phyloP scores from a whole-genome alignment of 2,113 vertebrate species.

The Ciconia boyciana region DNA sequence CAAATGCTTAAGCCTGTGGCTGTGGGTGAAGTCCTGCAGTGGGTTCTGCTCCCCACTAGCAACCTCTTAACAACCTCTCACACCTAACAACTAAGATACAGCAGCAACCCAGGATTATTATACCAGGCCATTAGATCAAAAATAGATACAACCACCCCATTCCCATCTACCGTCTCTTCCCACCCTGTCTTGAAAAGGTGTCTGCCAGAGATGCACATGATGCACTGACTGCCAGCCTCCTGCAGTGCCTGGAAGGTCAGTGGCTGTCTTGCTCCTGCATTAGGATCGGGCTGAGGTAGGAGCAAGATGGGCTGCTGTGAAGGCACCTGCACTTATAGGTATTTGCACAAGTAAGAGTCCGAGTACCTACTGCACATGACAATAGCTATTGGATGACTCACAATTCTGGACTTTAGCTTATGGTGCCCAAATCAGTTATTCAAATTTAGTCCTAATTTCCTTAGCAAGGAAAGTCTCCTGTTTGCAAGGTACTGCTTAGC shows the following conservation, averaged over 20 bases:
- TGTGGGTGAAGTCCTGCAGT: not conserved
- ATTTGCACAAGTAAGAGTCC: not conserved
- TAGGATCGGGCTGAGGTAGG: not conserved
- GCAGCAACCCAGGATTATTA: not conserved
- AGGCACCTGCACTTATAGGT: not conserved
- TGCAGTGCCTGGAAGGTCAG: not conserved
- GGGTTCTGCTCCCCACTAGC: not conserved
- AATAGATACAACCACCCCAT: not conserved
- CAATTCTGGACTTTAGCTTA: not conserved
- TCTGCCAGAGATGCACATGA: fast-evolving
- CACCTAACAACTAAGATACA: not conserved
- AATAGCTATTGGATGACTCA: not conserved
- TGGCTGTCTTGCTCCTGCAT: not conserved
- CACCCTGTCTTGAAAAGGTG: not conserved
- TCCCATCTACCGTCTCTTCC: not conserved
- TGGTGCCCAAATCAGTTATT: not conserved
- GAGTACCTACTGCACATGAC: not conserved
- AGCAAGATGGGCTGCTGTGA: fast-evolving
- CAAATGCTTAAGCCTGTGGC: not conserved
- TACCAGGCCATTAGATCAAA: not conserved
- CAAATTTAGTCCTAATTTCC: not conserved
- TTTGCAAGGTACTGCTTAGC: not conserved
- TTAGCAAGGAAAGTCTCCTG: not conserved
- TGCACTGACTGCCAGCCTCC: not conserved
- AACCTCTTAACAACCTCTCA: not conserved